Conservation (phyloP, 2,113 vertebrate genomes). For the Neolamprologus longior region DNA sequence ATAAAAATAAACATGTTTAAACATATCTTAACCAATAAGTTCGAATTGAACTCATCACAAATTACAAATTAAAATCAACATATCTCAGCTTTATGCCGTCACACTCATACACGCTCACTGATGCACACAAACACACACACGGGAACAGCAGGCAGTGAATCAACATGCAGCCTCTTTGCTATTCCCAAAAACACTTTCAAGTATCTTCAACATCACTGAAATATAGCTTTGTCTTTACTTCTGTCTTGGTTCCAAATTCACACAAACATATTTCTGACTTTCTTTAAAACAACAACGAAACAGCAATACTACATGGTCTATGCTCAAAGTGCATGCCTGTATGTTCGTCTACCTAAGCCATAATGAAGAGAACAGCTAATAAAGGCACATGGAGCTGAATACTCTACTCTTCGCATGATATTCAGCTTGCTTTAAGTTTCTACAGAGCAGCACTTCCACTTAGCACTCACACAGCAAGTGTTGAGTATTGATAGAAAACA, state of each 20-base stretch:
- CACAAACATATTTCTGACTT: background rate
- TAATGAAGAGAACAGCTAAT: background rate
- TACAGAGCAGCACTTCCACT: constrained; percentile 20
- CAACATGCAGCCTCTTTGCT: constrained; percentile 3
- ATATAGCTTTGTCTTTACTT: background rate
- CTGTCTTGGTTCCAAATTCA: background rate
- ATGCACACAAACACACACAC: background rate
- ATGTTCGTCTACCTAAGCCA: constrained; percentile 2
- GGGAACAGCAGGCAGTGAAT: background rate
- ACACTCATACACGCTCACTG: background rate
- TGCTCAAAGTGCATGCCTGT: constrained; percentile 14
- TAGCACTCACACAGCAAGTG: background rate
- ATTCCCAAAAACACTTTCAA: constrained; percentile 44
- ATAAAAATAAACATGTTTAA: constrained; percentile 18
- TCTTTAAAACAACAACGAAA: constrained; percentile 29
- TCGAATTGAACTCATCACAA: background rate
- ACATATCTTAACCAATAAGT: background rate
- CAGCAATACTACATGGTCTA: constrained; percentile 37
- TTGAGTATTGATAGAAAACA: constrained; percentile 25
- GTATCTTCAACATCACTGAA: constrained; percentile 15
- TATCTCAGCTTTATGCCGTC: background rate
- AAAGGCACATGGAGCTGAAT: constrained; percentile 56
- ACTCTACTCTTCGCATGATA: background rate
- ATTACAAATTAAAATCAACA: constrained; percentile 5
- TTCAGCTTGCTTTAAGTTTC: background rate